Conservation (phyloP, 1,140 invertebrate genomes). For the Halyomorpha halys region DNA sequence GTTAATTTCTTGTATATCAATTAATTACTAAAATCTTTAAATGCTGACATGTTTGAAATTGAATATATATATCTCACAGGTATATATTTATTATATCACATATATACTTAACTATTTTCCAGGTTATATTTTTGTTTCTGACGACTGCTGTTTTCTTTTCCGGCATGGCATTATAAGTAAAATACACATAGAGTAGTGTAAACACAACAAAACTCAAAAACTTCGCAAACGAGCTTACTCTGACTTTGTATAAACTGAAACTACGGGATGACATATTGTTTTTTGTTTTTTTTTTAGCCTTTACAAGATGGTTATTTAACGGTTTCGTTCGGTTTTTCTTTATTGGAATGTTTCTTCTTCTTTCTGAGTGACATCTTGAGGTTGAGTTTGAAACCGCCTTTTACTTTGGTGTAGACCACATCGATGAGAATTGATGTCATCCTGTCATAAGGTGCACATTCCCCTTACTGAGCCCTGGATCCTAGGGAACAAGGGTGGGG, state of each 20-base stretch:
- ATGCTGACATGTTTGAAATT: neutral
- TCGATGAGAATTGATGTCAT: neutral
- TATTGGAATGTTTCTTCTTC: slow-evolving; percentile 1
- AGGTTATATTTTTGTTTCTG: slow-evolving; percentile 20
- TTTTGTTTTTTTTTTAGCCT: neutral
- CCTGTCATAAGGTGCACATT: neutral
- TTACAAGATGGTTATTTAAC: neutral
- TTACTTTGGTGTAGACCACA: slow-evolving; percentile 8
- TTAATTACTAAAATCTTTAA: neutral
- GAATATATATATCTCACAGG: neutral
- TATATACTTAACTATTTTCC: slow-evolving; percentile 23
- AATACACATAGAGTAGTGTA: slow-evolving; percentile 26
- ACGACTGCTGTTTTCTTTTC: neutral
- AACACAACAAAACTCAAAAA: slow-evolving; percentile 28
- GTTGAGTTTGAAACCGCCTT: neutral
- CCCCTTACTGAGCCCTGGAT: neutral
- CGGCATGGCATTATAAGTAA: slow-evolving; percentile 26
- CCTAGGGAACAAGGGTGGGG: neutral
- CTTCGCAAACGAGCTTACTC: slow-evolving; percentile 24
- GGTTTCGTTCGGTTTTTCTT: neutral
- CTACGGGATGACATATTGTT: neutral
- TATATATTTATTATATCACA: neutral
- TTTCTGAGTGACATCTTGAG: slow-evolving; percentile 7
- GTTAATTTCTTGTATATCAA: neutral
- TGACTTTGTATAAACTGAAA: neutral